phyloP scores from a whole-genome alignment of 2,797 vertebrate genomes.

The Sparus aurata region DNA sequence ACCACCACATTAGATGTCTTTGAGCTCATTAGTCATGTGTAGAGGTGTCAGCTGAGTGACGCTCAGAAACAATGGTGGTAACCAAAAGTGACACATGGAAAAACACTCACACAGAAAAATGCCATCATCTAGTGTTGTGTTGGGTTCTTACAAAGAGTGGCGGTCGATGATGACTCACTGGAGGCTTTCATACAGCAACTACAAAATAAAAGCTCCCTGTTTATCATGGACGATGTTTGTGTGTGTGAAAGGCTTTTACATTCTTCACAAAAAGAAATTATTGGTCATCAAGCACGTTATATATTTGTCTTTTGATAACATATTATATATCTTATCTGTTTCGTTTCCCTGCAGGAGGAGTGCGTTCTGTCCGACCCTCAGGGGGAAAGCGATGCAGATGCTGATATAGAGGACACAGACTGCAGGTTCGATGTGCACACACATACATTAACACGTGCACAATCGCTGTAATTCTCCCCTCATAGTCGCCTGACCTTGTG shows the following conservation, averaged over 20 bases:
- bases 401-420: conserved; percentile 88
- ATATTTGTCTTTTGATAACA: too few species aligned
- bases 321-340: neutral
- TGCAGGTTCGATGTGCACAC: conserved; percentile 75
- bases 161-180: conserved; percentile 53
- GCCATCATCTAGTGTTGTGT: conserved; percentile 36
- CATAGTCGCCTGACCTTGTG: conserved; percentile 27
- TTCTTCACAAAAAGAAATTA: neutral
- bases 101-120: conserved; percentile 35
- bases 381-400: conserved; percentile 88
- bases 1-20: conserved; percentile 6
- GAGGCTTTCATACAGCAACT: conserved; percentile 15
- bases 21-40: conserved; percentile 44
- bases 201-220: conserved; percentile 36
- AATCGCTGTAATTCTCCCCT: neutral
- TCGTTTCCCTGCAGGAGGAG: conserved; percentile 79
- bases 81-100: conserved; percentile 49
- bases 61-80: conserved; percentile 27
- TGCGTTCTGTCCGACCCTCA: conserved; percentile 84
- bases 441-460: neutral
- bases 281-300: neutral
- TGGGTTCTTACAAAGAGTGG: conserved; percentile 17
- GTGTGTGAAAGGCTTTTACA: neutral
- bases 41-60: conserved; percentile 58
- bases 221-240: neutral